Percentiles rank a stretch among this genome's conserved stretches.
Conservation (phyloP, 2,797 vertebrate species). For the Semotilus atromaculatus region DNA sequence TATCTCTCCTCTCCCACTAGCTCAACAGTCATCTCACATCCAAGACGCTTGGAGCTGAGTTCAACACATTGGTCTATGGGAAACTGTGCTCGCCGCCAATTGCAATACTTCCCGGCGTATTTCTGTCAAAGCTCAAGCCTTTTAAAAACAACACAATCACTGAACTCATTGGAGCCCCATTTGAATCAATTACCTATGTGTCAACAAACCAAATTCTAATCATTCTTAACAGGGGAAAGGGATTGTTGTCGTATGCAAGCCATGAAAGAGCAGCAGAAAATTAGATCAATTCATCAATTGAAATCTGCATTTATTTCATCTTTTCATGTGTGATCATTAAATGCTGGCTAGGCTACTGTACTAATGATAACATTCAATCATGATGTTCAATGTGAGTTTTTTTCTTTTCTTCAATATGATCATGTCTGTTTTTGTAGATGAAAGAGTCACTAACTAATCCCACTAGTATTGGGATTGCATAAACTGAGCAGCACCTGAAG, state of each 20-base stretch:
- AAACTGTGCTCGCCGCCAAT: conserved; percentile 79
- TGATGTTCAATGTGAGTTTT: background rate
- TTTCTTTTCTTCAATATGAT: background rate
- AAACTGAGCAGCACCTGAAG: background rate
- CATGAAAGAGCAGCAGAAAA: conserved; percentile 21
- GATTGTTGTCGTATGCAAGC: conserved; percentile 63
- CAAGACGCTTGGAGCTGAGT: conserved; percentile 79
- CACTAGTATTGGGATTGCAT: too few species aligned
- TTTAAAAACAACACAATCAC: conserved; percentile 78
- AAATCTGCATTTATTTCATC: conserved; percentile 4
- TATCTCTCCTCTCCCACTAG: conserved; percentile 75
- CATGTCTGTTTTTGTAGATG: background rate
- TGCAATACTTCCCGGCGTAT: conserved; percentile 82
- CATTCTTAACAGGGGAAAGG: conserved; percentile 66
- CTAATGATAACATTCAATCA: background rate
- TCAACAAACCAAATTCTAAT: conserved; percentile 78
- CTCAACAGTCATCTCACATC: conserved; percentile 76
- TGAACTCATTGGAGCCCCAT: conserved; percentile 73
- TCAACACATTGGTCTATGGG: conserved; percentile 78
- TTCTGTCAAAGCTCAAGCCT: conserved; percentile 79
- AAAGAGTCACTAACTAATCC: background rate
- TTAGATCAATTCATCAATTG: conserved; percentile 5
- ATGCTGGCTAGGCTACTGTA: background rate
- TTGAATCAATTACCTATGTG: conserved; percentile 81
- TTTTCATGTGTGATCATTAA: background rate